A percentile compares a stretch with the other conserved stretches of the same genome.
Evolutionary conservation across 2,888 invertebrate species (phyloP).

Genomic region (Eurytoma adleriae): DNA sequence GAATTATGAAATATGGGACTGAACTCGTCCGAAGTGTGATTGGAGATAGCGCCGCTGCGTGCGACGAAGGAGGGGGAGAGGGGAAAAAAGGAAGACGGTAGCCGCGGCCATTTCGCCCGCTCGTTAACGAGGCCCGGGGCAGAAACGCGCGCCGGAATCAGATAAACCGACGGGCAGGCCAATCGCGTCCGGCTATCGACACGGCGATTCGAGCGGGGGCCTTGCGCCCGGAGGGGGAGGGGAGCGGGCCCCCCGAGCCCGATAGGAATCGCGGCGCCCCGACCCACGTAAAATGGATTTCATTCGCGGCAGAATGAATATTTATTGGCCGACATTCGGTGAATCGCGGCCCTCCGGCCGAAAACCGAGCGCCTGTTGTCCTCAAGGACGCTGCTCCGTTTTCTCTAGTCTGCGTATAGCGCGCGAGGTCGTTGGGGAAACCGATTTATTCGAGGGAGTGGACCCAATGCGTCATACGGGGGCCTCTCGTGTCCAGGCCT

Average conservation of each 20-base stretch:
- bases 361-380: background rate
- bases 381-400: background rate
- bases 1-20: constrained; percentile 11
- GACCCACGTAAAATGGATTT: constrained; percentile 41
- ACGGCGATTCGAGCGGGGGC: constrained; percentile 21
- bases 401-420: background rate
- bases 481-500: background rate
- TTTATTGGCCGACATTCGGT: constrained; percentile 56
- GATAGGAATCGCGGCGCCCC: constrained; percentile 46
- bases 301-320: constrained; percentile 58
- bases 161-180: constrained; percentile 37
- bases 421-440: background rate
- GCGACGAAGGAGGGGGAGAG: constrained; percentile 15
- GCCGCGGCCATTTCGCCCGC: constrained; percentile 8
- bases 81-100: constrained; percentile 14
- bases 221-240: background rate
- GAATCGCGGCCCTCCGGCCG: constrained; percentile 40
- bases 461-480: constrained; percentile 36
- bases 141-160: constrained; percentile 25
- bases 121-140: constrained; percentile 44
- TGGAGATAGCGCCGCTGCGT: constrained; percentile 27
- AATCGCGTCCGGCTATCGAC: constrained; percentile 48
- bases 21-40: constrained; percentile 10
- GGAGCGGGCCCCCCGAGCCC: background rate
- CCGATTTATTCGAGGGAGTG: constrained; percentile 33